These are phyloP conservation scores for Chlorodrepanis virens DNA, from an alignment of 2,113 vertebrate genomes.

Conservation along the genomic window DNA sequence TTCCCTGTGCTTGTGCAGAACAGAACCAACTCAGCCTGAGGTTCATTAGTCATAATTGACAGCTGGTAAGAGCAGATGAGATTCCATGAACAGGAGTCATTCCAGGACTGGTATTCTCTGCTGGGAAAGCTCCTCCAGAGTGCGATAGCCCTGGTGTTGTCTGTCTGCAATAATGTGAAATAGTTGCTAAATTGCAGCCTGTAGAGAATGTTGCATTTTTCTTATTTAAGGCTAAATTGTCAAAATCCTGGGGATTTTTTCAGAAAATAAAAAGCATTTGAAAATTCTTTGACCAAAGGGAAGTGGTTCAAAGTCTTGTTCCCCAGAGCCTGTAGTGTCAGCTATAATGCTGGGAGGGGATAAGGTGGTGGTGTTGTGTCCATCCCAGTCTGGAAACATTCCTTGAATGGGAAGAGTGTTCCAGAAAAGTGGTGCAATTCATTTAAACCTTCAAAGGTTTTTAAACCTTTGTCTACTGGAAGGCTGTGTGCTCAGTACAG, in stretches of 20 bases:
- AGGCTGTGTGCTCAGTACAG: not conserved
- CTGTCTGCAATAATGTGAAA: not conserved
- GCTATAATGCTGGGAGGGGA: not conserved
- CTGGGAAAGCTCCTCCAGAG: not conserved
- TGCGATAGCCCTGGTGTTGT: not conserved
- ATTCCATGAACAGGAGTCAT: not conserved
- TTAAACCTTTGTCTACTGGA: not conserved
- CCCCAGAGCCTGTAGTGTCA: not conserved
- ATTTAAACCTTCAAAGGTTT: not conserved
- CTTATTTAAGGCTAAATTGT: not conserved
- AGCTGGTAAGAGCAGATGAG: not conserved
- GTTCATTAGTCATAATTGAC: not conserved
- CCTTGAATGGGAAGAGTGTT: not conserved
- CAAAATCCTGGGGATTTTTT: not conserved
- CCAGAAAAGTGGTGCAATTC: not conserved
- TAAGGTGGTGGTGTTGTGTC: not conserved
- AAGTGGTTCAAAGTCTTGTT: not conserved
- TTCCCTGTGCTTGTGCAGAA: not conserved
- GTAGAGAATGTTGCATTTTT: not conserved
- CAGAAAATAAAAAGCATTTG: not conserved
- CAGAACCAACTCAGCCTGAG: not conserved
- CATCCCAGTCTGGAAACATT: not conserved
- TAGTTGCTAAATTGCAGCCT: not conserved
- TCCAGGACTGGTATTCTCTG: not conserved
- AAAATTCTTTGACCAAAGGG: not conserved